phyloP scores from a whole-genome alignment of 1,140 invertebrate genomes.

The Anoplolepis gracilipes region DNA sequence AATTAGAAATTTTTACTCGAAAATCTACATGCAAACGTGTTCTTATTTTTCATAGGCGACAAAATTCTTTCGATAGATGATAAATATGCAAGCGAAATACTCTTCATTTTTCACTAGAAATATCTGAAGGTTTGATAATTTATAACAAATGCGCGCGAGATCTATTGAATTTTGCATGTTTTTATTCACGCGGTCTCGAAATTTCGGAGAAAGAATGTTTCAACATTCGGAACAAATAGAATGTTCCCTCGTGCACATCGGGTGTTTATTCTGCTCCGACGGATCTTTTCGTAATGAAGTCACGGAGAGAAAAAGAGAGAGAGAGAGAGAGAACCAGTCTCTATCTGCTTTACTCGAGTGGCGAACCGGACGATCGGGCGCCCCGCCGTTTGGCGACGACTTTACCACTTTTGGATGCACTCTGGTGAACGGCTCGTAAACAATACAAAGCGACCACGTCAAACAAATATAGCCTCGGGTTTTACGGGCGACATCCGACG shows the following conservation, averaged over 20 bases:
- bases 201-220: constrained; percentile 6
- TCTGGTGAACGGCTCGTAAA: constrained; percentile 64
- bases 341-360: constrained; percentile 61
- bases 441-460: constrained; percentile 70
- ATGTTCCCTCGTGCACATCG: not conserved
- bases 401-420: constrained; percentile 52
- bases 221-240: constrained; percentile 20
- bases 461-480: constrained; percentile 75
- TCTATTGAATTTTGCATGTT: constrained; percentile 17
- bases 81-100: not conserved
- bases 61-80: not conserved
- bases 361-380: constrained; percentile 50
- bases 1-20: not conserved
- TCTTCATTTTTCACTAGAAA: not conserved
- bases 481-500: constrained; percentile 72
- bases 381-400: constrained; percentile 71
- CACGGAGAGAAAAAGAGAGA: constrained; percentile 56
- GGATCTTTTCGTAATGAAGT: constrained; percentile 73
- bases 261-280: constrained; percentile 36
- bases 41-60: too few relatives aligned
- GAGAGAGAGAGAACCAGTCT: constrained; percentile 35
- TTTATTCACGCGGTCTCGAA: constrained; percentile 18
- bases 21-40: not conserved
- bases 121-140: not conserved
- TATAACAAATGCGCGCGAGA: not conserved